Base-by-base conservation (phyloP, 2,113 vertebrate genomes). In the Mystacornis crossleyi region DNA sequence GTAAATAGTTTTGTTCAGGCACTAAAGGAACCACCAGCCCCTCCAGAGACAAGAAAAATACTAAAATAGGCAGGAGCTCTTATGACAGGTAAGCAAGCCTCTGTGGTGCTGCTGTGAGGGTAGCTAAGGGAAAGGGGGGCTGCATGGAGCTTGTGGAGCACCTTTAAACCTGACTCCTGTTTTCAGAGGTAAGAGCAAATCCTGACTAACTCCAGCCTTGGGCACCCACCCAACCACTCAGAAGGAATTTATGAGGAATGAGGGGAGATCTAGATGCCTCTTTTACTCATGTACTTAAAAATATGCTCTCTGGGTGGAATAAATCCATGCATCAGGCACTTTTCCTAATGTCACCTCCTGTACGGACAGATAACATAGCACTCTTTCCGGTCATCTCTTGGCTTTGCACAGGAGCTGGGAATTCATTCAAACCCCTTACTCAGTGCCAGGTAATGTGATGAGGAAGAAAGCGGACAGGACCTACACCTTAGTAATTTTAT, bases 201-300 rank as follows among this genome's bases (percentile, higher is more conserved):
- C 23, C 65, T 51, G 47, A 43, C 31, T 50, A 43, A 74, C 38
- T 66, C 29, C 47, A 77, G 8, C 31, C 36, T 12, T 4, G 23
- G 42, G 12, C 36, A 70, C 31, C 19, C 34, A 78, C 12, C 7
- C 1, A 4, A 24, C 10, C 0, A 0, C 58, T 60, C 87, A 65
- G 33, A 58, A 83, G 69, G 36, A 24, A 54, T 70, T 86, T 34
- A 43, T 38, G 55, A 50, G 70, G 34, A 50, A 65, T 6, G 12
- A 81, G 26, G 45, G 29, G 47, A 81, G 17, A 28, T 10, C 18
- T 21, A 65, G 50, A 34, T 50, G 43, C 10, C 36, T 77, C 48
- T 79, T 79, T 60, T 21, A 40, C 8, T 58, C 31, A 26, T 47
- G 18, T 38, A 33, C 8, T 81, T 84, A 18, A 54, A 91, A 77